Evolutionary conservation across 1,140 invertebrate genomes (phyloP).

Genomic region (Druon quercuslanigerum): DNA sequence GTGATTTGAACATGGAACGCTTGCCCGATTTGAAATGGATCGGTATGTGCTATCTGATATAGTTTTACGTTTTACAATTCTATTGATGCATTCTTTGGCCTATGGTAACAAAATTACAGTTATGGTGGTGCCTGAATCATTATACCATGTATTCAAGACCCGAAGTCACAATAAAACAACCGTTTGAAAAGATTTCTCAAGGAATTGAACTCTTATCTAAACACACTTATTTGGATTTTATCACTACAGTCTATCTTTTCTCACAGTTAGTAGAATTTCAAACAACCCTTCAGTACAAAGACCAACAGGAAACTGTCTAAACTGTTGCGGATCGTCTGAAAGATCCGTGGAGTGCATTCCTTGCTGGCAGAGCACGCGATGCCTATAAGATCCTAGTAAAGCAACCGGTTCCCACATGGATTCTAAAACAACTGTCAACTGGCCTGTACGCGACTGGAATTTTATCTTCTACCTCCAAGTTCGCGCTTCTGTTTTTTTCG

Average conservation of each 20-base stretch:
- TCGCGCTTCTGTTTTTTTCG: background rate
- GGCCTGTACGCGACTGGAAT: constrained; percentile 1
- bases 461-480: background rate
- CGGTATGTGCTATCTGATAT: too few species aligned
- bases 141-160: too few species aligned
- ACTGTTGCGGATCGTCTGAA: background rate
- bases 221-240: background rate
- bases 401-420: background rate
- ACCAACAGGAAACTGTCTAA: background rate
- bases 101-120: too few species aligned
- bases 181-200: background rate
- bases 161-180: background rate
- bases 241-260: constrained; percentile 4
- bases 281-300: constrained; percentile 6
- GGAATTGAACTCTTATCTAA: background rate
- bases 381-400: background rate
- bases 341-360: background rate
- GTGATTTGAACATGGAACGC: too few species aligned
- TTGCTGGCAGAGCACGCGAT: background rate
- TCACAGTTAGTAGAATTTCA: background rate
- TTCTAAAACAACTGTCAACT: background rate
- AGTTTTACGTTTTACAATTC: too few species aligned
- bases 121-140: too few species aligned
- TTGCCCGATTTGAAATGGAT: too few species aligned
- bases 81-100: too few species aligned